These are phyloP conservation scores for Xestia xanthographa DNA, from an alignment of 2,888 invertebrate species.

Conservation along the genomic window DNA sequence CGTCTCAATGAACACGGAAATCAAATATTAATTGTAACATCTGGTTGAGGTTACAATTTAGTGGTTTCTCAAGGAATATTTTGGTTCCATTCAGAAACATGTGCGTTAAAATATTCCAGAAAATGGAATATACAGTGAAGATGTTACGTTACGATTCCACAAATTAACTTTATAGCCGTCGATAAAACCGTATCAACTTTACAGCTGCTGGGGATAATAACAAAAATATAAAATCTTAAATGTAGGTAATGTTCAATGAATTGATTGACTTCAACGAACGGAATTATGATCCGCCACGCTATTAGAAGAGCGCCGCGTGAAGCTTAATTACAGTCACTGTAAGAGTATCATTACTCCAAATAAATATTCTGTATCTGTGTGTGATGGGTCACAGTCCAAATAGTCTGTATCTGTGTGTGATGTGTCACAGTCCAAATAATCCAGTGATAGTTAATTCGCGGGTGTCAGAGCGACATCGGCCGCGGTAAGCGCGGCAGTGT, in stretches of 20 bases:
- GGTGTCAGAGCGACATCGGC: conserved; percentile 17
- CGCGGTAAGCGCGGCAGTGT: conserved; percentile 21
- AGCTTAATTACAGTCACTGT: not conserved
- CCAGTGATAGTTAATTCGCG: conserved; percentile 4
- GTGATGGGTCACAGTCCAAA: too few relatives aligned
- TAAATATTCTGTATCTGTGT: not conserved
- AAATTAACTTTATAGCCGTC: conserved; percentile 26
- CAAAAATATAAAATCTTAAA: conserved; percentile 15
- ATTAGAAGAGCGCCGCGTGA: conserved; percentile 23
- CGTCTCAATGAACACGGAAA: conserved; percentile 5
- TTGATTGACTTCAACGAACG: conserved; percentile 15
- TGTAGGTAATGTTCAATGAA: conserved; percentile 16
- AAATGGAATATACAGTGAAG: conserved; percentile 17
- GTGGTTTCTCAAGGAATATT: conserved; percentile 6
- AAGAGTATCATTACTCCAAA: not conserved
- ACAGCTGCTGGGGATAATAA: conserved; percentile 20
- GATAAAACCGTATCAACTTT: conserved; percentile 28
- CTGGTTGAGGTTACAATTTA: not conserved
- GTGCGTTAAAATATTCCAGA: conserved; percentile 14
- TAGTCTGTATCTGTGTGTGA: not conserved
- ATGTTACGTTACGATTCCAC: conserved; percentile 21
- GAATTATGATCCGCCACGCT: conserved; percentile 10
- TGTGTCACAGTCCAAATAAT: conserved; percentile 33
- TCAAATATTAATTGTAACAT: conserved; percentile 18
- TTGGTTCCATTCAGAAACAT: conserved; percentile 1